Base-by-base conservation (phyloP, 2,888 invertebrate species). In the Ceramica pisi region DNA sequence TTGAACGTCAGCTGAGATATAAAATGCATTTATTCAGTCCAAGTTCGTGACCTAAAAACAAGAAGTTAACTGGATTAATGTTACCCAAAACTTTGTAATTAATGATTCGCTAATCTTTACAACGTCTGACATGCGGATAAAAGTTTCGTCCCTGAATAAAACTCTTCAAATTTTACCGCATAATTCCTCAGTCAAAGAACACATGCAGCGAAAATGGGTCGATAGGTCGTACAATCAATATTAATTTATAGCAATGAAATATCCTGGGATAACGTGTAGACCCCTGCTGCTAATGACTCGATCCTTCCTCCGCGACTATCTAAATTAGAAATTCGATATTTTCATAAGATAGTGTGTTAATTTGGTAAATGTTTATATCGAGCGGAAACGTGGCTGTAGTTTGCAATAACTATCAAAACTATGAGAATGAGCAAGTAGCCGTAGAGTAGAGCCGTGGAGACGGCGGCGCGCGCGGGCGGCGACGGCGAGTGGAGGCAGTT, bases 51-150 rank as follows among this genome's bases (percentile, higher is more conserved):
- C 80, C 84, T 83, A 81, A 83, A 87, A 88, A 88, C 85, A 86
- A 87, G 88, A 89, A 89, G 86, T 90, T 90, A 89, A 90, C 89
- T 86, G 88, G 87, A 90, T 90, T 89, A 89, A 90, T 90, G 89
- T 87, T 87, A 78, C 83, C 83, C 83, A 83, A 90, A 92, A 92
- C 90, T 92, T 92, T 90, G 87, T 92, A 90, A 92, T 92, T 90
- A 92, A 92, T 92, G 90, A 90, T 90, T 86, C 89, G 86, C 89
- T 92, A 91, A 92, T 92, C 91, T 92, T 88, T 78, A 84, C 82
- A 72, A 81, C 88, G 87, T 86, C 89, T 91, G 92, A 90, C 90
- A 88, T 88, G 89, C 85, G 86, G 84, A 87, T 83, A 85, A 83
- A 88, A 89, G 81, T 87, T 88, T 70, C 63, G 67, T 62, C 80